Evolutionary conservation across 2,797 vertebrate species (phyloP).

Genomic region (Microhierax caerulescens): DNA sequence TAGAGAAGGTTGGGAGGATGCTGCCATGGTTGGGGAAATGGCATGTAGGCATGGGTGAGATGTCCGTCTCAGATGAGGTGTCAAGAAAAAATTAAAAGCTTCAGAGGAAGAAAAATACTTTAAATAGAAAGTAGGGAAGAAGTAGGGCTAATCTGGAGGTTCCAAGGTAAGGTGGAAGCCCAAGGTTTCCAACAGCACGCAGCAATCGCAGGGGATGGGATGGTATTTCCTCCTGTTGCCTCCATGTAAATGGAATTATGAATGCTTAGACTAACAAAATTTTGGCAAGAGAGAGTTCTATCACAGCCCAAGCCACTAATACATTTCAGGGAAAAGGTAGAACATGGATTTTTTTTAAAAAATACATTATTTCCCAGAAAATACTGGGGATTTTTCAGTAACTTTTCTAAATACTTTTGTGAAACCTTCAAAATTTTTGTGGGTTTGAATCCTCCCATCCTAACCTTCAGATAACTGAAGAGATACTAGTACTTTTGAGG

Average conservation of each 20-base stretch:
- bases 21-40: neutral
- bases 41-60: neutral
- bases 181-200: neutral
- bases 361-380: conserved; percentile 9
- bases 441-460: neutral
- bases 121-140: neutral
- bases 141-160: neutral
- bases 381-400: neutral
- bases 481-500: neutral
- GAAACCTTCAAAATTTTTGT: conserved; percentile 17
- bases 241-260: neutral
- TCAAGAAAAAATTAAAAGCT: neutral
- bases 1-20: neutral
- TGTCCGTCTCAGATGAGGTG: neutral
- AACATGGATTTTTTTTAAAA: neutral
- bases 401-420: neutral
- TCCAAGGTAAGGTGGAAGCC: neutral
- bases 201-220: rapidly evolving
- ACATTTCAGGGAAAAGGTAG: conserved; percentile 18
- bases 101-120: neutral
- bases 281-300: neutral
- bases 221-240: neutral
- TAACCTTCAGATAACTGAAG: neutral
- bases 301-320: neutral
- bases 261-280: neutral